Evolutionary conservation across 1,140 invertebrate species (phyloP), one percentile per base, ranked within the genome.

Genomic region (Camponotus vicinus): DNA sequence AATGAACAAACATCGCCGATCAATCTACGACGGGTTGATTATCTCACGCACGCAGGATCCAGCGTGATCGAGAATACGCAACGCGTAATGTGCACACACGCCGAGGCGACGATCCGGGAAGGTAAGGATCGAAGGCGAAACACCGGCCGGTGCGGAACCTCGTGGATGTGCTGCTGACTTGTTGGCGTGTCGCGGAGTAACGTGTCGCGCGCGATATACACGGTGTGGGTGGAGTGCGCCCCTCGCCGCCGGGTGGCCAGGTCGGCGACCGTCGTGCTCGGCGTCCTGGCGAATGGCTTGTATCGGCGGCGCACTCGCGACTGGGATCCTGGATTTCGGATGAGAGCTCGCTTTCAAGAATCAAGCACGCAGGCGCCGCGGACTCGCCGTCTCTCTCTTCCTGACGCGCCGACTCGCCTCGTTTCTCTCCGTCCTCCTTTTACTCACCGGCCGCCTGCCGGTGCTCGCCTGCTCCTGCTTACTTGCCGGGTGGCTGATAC

Each of bases 251-350:
- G 88, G 84, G 32, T 86, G 84, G 77, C 71, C 83, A 86, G 88
- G 88, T 89, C 88, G 86, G 34, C 87, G 88, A 86, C 88, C 87
- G 87, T 49, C 79, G 87, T 86, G 32, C 45, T 21, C 66, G 45
- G 37, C 52, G 52, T 73, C 66, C 86, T 86, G 57, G 49, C 89
- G 87, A 88, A 80, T 86, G 75, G 70, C 80, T 70, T 91, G 76
- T 91, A 87, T 78, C 90, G 90, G 87, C 86, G 90, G 89, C 90
- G 89, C 90, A 89, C 66, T 91, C 90, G 90, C 90, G 80, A 91
- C 90, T 91, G 90, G 87, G 77, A 91, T 91, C 90, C 90, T 87
- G 89, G 90, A 89, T 90, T 83, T 89, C 80, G 80, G 87, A 85
- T 83, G 89, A 42, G 82, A 73, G 64, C 84, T 77, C 86, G 89